Percentiles rank a stretch among this genome's conserved stretches.
Conservation (phyloP, 30 jellyfish, hydroid and myxozoan species). For the Cassiopea xamachana region DNA sequence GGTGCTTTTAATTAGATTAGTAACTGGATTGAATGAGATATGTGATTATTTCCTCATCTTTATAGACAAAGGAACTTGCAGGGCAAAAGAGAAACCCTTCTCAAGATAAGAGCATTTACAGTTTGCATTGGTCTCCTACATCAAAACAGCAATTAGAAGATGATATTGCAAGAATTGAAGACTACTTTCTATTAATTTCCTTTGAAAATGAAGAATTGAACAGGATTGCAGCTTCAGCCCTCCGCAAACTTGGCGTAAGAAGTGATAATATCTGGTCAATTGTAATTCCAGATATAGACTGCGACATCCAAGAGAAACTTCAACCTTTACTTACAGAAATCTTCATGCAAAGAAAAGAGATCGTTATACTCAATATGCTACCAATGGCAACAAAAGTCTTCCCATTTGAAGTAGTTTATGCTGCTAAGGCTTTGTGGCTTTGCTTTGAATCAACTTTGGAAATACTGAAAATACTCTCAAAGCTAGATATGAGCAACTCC, state of each 20-base stretch:
- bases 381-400: conserved; percentile 18
- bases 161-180: neutral
- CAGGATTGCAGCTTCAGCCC: neutral
- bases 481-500: conserved; percentile 3
- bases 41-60: neutral
- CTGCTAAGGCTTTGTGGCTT: conserved; percentile 18
- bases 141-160: neutral
- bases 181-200: neutral
- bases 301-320: neutral
- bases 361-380: conserved; percentile 33
- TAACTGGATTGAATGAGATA: neutral
- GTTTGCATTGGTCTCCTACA: neutral
- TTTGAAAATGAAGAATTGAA: neutral
- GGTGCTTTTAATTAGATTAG: too few relatives aligned
- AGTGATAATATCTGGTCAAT: neutral
- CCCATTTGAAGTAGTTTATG: neutral
- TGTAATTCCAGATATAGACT: neutral
- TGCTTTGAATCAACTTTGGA: conserved; percentile 52
- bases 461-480: neutral
- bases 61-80: neutral
- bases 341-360: neutral
- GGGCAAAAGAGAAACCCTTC: neutral
- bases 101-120: neutral
- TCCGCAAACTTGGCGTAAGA: neutral
- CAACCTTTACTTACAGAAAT: neutral